phyloP scores from a whole-genome alignment of 2,888 invertebrate species.

The Scaptomyza parva region DNA sequence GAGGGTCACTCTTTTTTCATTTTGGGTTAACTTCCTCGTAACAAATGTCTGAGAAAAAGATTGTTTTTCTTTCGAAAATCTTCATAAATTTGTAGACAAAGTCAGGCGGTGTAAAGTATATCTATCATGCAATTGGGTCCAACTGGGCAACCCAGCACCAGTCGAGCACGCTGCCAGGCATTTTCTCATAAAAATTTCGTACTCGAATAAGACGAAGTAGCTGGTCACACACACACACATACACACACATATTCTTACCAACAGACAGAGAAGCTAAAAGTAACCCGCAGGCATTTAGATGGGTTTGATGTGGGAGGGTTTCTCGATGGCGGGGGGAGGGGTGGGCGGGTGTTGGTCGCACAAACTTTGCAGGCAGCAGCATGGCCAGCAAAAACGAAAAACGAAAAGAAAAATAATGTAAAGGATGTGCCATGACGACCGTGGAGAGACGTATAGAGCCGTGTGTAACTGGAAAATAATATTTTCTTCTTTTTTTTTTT shows the following conservation, averaged over 20 bases:
- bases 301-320: conserved; percentile 13
- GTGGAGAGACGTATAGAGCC: conserved; percentile 70
- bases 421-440: conserved; percentile 78
- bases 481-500: conserved; percentile 64
- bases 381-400: conserved; percentile 40
- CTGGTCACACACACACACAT: conserved; percentile 55
- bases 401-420: conserved; percentile 64
- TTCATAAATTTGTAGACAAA: not conserved
- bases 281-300: conserved; percentile 75
- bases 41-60: not conserved
- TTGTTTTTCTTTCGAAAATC: not conserved
- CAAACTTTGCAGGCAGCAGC: conserved; percentile 76
- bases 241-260: conserved; percentile 12
- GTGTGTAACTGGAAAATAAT: conserved; percentile 84
- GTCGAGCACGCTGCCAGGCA: conserved; percentile 61
- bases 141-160: conserved; percentile 49
- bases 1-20: not conserved
- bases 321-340: conserved; percentile 1
- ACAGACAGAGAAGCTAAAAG: conserved; percentile 58
- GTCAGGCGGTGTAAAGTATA: not conserved
- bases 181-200: conserved; percentile 81
- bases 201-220: conserved; percentile 79
- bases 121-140: conserved; percentile 37
- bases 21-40: not conserved
- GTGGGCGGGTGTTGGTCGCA: conserved; percentile 41